phyloP scores from a whole-genome alignment of 2,888 invertebrate species.

The Trachelus iudaicus region DNA sequence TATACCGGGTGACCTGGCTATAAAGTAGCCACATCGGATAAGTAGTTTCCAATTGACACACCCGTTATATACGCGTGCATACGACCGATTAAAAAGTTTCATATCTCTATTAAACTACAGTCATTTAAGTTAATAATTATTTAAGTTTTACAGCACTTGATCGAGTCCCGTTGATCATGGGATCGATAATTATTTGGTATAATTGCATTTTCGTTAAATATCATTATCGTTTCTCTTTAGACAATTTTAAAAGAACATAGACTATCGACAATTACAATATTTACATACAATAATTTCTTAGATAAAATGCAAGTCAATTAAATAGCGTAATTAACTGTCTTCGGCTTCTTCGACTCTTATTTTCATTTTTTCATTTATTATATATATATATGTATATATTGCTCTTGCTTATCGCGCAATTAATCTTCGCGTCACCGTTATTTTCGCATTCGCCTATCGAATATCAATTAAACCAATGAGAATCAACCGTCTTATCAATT shows the following conservation, averaged over 20 bases:
- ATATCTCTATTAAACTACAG: neutral
- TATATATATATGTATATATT: neutral
- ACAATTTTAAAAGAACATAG: conserved; percentile 23
- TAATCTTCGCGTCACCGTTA: neutral
- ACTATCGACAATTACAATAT: conserved; percentile 32
- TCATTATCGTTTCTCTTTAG: conserved; percentile 25
- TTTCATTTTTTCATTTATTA: conserved; percentile 22
- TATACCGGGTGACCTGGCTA: neutral
- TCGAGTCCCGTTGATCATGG: neutral
- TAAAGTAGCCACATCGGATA: neutral
- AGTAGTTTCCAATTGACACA: neutral
- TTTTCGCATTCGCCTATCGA: neutral
- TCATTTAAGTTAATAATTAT: conserved; percentile 10
- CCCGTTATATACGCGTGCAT: neutral
- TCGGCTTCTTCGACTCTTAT: neutral
- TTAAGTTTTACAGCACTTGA: conserved; percentile 11
- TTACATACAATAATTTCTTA: conserved; percentile 40
- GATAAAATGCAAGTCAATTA: conserved; percentile 42
- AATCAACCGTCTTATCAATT: neutral
- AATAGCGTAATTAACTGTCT: conserved; percentile 23
- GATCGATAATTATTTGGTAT: conserved; percentile 45
- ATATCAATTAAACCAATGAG: neutral
- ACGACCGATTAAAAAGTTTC: neutral
- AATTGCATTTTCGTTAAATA: conserved; percentile 45
- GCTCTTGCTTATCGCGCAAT: neutral